Base-by-base conservation (phyloP, 2,113 vertebrate genomes). In the Bettongia penicillata region DNA sequence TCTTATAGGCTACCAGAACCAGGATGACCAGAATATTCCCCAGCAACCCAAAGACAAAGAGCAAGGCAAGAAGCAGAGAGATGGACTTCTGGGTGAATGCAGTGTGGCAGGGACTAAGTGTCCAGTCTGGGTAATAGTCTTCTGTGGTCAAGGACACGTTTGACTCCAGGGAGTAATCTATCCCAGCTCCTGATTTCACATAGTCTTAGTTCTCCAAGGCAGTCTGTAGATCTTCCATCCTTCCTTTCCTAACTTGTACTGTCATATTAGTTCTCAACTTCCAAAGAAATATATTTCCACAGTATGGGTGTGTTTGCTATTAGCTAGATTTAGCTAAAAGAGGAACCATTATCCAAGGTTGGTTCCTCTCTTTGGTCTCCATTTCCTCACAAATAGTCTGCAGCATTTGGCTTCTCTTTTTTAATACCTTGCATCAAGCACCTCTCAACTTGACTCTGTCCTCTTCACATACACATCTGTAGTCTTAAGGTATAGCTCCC, bases 11-110 rank as follows among this genome's bases (percentile, higher is more conserved):
- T 77, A 99, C 93, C 12, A 99, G 98, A 96, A 99, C 97, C 98
- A 99, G 99, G 94, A 99, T 0, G 8, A 99, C 98, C n/a, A 98
- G 98, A 97, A 91, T n/a, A 97, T 99, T 99, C 50, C 99, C 99
- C 92, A 98, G 43, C 0, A 99, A 96, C 5, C 99, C 98, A 0
- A 98, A 89, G 31, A 96, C 55, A 51, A 99, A 99, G 91, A 99
- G 53, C 68, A 96, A 50, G 1, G 99, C 98, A 49, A 96, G 98
- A 43, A 98, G 96, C 50, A 92, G 10, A 90, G 91, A 95, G 96
- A 94, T 48, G 6, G 97, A 43, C n/a, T 51, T 52, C 48, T 90
- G 92, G 9, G 23, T 43, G 0, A 94, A 25, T 11, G 97, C 96
- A 11, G 49, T 91, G 3, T 92, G 91, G 0, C 98, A 98, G 93